Evolutionary conservation across 2,888 invertebrate species (phyloP).

Genomic region (Drosophila mulleri): DNA sequence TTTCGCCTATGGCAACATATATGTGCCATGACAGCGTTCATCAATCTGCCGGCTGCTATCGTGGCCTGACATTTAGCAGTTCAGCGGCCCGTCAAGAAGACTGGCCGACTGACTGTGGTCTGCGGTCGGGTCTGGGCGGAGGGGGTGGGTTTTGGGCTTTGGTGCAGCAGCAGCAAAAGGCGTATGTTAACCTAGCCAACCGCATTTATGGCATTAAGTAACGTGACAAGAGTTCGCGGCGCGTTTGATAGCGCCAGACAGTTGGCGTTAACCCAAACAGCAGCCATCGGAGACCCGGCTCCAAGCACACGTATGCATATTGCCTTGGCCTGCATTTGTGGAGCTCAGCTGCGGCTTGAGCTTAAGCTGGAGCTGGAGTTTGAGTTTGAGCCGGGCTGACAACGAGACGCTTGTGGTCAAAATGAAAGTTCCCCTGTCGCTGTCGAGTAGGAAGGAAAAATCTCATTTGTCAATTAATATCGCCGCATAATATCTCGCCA

Average conservation of each 20-base stretch:
- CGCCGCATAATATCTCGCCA: slow-evolving; percentile 76
- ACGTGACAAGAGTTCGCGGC: slow-evolving; percentile 70
- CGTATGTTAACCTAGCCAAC: slow-evolving; percentile 52
- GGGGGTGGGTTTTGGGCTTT: background rate
- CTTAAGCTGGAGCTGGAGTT: slow-evolving; percentile 23
- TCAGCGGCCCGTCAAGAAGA: slow-evolving; percentile 64
- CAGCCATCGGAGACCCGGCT: slow-evolving; percentile 34
- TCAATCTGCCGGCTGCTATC: slow-evolving; percentile 61
- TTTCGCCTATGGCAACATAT: slow-evolving; percentile 48
- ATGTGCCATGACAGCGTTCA: slow-evolving; percentile 58
- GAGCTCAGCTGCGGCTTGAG: slow-evolving; percentile 35
- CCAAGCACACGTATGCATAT: slow-evolving; percentile 46
- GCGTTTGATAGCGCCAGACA: slow-evolving; percentile 63
- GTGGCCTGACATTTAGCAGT: slow-evolving; percentile 63
- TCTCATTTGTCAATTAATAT: slow-evolving; percentile 83
- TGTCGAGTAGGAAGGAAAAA: slow-evolving; percentile 81
- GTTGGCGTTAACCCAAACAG: slow-evolving; percentile 63
- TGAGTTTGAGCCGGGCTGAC: slow-evolving; percentile 59
- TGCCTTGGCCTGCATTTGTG: slow-evolving; percentile 77
- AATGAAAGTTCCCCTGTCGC: slow-evolving; percentile 80
- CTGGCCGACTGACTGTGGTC: slow-evolving; percentile 8
- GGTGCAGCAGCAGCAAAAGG: slow-evolving; percentile 3
- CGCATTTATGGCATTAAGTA: slow-evolving; percentile 69
- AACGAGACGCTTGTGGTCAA: slow-evolving; percentile 77
- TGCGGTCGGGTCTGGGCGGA: slow-evolving; percentile 4